These are phyloP conservation scores for Thyatira batis DNA, from an alignment of 2,888 invertebrate genomes.

Conservation along the genomic window DNA sequence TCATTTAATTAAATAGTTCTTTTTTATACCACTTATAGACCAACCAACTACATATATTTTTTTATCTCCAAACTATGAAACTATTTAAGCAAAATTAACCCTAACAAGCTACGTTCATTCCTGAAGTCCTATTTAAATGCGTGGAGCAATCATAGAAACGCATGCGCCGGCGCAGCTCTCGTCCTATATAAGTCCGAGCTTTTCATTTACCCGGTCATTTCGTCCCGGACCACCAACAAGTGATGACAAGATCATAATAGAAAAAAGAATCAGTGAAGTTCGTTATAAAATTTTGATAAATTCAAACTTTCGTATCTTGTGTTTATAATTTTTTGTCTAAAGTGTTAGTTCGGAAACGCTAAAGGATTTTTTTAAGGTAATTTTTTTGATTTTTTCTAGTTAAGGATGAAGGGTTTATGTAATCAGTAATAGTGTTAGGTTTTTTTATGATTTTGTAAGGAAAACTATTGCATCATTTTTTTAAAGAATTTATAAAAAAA, in stretches of 20 bases:
- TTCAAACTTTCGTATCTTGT: not conserved
- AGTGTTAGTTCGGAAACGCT: not conserved
- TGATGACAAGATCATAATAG: conserved; percentile 9
- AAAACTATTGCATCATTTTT: too few relatives aligned
- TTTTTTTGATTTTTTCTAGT: not conserved
- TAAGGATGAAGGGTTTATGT: not conserved
- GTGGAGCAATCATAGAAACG: conserved; percentile 17
- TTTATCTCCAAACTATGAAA: not conserved
- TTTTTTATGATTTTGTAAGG: too few relatives aligned
- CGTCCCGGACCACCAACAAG: conserved; percentile 40
- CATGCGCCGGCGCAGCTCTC: conserved; percentile 7
- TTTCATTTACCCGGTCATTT: conserved; percentile 52
- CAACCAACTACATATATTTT: too few relatives aligned
- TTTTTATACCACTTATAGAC: too few relatives aligned
- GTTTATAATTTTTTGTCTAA: not conserved
- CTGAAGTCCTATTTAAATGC: too few relatives aligned
- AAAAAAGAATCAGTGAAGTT: not conserved
- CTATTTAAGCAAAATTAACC: too few relatives aligned
- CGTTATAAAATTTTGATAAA: not conserved
- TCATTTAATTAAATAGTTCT: too few relatives aligned
- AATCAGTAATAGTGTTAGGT: too few relatives aligned
- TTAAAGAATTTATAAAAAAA: too few relatives aligned
- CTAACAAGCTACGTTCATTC: too few relatives aligned
- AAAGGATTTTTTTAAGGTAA: not conserved
- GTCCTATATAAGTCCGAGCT: conserved; percentile 52